Evolutionary conservation across 2,113 vertebrate species (phyloP).

Genomic region (Corythornis cristatus): DNA sequence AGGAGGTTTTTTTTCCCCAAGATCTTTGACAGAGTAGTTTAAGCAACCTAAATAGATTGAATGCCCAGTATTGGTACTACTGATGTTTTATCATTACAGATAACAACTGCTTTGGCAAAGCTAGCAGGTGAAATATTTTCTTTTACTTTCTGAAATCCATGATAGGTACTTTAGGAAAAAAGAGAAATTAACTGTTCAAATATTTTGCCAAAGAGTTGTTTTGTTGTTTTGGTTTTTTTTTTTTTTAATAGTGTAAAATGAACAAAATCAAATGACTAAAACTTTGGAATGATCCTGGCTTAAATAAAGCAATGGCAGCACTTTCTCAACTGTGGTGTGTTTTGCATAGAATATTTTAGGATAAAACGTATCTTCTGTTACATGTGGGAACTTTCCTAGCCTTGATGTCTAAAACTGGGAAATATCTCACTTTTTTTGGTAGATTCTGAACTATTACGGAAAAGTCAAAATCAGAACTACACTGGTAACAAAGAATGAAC

Average conservation of each 20-base stretch:
- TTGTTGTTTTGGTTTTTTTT: neutral
- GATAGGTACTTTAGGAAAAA: neutral
- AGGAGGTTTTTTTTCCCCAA: neutral
- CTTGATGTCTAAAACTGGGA: neutral
- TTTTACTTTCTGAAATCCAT: neutral
- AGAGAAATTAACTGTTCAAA: neutral
- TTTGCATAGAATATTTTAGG: neutral
- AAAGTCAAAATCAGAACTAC: constrained; percentile 93
- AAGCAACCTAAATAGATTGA: neutral
- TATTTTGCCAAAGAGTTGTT: neutral
- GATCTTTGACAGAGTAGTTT: neutral
- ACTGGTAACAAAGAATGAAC: constrained; percentile 93
- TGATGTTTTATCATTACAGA: neutral
- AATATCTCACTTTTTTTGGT: neutral
- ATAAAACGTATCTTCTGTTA: neutral
- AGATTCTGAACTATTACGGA: constrained; percentile 89
- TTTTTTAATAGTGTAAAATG: neutral
- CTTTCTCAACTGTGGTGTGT: neutral
- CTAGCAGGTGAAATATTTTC: neutral
- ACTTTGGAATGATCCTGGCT: neutral
- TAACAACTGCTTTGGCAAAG: neutral
- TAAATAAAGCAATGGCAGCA: neutral
- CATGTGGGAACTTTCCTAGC: neutral
- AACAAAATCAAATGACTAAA: neutral
- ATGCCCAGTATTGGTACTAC: neutral